Evolutionary conservation across 2,113 vertebrate species (phyloP).

Genomic region (Clarias batrachus): DNA sequence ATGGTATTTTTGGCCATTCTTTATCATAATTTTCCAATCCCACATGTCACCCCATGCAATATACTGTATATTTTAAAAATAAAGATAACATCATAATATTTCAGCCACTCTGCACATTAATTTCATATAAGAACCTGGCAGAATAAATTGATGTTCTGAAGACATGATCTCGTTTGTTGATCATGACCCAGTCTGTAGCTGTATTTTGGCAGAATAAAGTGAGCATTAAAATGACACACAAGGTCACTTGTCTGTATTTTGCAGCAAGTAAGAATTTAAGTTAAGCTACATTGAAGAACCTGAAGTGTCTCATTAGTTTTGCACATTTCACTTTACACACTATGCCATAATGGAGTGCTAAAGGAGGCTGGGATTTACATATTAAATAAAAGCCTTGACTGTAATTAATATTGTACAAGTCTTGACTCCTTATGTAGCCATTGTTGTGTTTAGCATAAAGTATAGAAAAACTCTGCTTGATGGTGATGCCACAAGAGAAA

Average conservation of each 20-base stretch:
- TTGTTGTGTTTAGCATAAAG: slow-evolving; percentile 40
- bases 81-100: slow-evolving; percentile 57
- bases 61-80: slow-evolving; percentile 52
- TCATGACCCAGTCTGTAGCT: not conserved
- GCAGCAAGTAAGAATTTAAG: slow-evolving; percentile 2
- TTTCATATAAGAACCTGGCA: slow-evolving; percentile 56
- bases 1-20: slow-evolving; percentile 41
- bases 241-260: not conserved
- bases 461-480: slow-evolving; percentile 46
- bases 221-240: not conserved
- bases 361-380: slow-evolving; percentile 28
- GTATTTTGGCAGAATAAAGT: not conserved
- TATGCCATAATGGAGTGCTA: not conserved
- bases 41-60: slow-evolving; percentile 52
- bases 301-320: slow-evolving; percentile 2
- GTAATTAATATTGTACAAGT: slow-evolving; percentile 54
- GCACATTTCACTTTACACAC: slow-evolving; percentile 10
- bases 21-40: slow-evolving; percentile 53
- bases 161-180: not conserved
- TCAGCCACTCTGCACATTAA: slow-evolving; percentile 47
- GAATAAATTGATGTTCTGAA: slow-evolving; percentile 38
- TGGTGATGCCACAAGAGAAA: slow-evolving; percentile 58
- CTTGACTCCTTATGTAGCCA: slow-evolving; percentile 34
- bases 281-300: not conserved
- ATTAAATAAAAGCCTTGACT: slow-evolving; percentile 32